These are phyloP conservation scores for Monopterus albus DNA, from an alignment of 2,113 vertebrate genomes.

Conservation along the genomic window DNA sequence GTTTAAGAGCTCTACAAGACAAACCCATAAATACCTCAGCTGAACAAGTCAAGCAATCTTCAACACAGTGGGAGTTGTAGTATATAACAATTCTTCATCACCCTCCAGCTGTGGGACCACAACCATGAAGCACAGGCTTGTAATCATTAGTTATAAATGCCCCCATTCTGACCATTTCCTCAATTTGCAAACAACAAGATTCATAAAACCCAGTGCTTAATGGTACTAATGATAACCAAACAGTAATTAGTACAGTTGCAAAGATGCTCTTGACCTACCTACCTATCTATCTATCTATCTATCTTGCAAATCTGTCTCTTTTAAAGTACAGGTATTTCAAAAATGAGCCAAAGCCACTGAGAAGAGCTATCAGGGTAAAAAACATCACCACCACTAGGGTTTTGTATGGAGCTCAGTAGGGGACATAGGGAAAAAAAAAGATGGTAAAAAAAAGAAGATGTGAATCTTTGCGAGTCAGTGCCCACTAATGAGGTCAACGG, in stretches of 20 bases:
- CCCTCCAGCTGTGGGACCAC: slow-evolving; percentile 24
- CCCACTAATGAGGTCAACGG: slow-evolving; percentile 73
- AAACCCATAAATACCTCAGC: not conserved
- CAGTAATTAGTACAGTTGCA: not conserved
- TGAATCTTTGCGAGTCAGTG: too few species aligned
- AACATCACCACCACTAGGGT: too few species aligned
- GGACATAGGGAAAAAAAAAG: too few species aligned
- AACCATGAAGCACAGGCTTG: slow-evolving; percentile 17
- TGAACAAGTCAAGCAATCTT: slow-evolving; percentile 24
- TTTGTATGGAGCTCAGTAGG: too few species aligned
- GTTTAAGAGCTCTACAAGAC: slow-evolving; percentile 5
- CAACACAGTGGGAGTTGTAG: not conserved
- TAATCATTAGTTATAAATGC: slow-evolving; percentile 53
- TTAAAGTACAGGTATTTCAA: too few species aligned
- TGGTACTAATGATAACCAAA: not conserved
- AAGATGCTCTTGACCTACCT: not conserved
- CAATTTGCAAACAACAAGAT: slow-evolving; percentile 20
- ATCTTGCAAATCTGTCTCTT: too few species aligned
- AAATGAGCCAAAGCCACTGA: too few species aligned
- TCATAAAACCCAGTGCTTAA: not conserved
- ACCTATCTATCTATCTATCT: too few species aligned
- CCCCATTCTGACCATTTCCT: slow-evolving; percentile 19
- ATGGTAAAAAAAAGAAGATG: too few species aligned
- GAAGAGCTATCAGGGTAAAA: too few species aligned
- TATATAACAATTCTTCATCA: slow-evolving; percentile 31